A percentile compares a stretch with the other conserved stretches of the same genome.
Conservation (phyloP, 2,797 vertebrate species). For the Hozukius guyotensis region DNA sequence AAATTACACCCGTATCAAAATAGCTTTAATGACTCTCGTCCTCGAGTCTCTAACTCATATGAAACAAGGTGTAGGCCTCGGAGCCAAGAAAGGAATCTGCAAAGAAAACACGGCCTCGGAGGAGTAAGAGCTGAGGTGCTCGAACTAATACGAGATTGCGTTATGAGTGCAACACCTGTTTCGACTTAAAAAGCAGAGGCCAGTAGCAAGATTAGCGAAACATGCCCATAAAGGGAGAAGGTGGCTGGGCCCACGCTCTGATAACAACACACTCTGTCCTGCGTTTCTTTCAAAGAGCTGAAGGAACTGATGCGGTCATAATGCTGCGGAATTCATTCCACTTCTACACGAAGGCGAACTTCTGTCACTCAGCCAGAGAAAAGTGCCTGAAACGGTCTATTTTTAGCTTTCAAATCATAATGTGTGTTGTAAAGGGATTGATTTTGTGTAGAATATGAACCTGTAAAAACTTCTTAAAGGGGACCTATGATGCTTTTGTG, state of each 20-base stretch:
- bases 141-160: conserved; percentile 65
- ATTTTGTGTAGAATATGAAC: conserved; percentile 20
- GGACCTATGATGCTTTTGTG: too few species aligned
- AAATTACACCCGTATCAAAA: conserved; percentile 59
- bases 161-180: conserved; percentile 79
- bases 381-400: conserved; percentile 55
- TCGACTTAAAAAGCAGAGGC: conserved; percentile 79
- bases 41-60: conserved; percentile 55
- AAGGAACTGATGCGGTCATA: conserved; percentile 75
- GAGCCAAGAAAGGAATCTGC: conserved; percentile 73
- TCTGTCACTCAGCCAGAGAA: conserved; percentile 51
- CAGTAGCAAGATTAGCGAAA: conserved; percentile 83
- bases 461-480: conserved; percentile 26
- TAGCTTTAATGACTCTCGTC: conserved; percentile 51
- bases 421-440: conserved; percentile 24
- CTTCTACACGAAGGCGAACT: conserved; percentile 43
- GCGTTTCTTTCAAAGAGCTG: conserved; percentile 70
- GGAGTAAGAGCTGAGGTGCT: conserved; percentile 60
- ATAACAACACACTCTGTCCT: conserved; percentile 66
- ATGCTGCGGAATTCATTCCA: conserved; percentile 73
- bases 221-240: conserved; percentile 86
- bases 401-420: conserved; percentile 59
- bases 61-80: conserved; percentile 54
- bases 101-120: conserved; percentile 75
- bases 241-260: conserved; percentile 70